Conservation (phyloP, 2,888 invertebrate species). For the Maniola hyperantus region DNA sequence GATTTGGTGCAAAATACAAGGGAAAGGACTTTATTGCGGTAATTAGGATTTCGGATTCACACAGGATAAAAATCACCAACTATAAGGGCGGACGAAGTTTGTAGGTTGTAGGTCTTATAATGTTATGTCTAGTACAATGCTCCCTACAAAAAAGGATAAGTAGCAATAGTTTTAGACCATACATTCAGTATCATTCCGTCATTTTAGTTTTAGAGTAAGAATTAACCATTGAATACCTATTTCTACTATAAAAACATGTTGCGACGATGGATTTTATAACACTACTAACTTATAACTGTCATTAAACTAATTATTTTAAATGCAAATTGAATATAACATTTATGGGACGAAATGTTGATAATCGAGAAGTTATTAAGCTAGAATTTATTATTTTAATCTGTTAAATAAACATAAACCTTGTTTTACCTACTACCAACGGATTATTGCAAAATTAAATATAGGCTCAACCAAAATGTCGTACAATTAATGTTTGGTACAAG, state of each 20-base stretch:
- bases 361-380: constrained; percentile 1
- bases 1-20: too few species aligned
- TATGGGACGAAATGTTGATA: constrained; percentile 5
- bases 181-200: too few species aligned
- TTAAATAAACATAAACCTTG: constrained; percentile 20
- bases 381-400: constrained; percentile 17
- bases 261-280: background rate
- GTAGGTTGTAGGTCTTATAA: too few species aligned
- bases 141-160: too few species aligned
- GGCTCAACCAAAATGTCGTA: background rate
- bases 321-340: constrained; percentile 17
- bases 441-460: constrained; percentile 1
- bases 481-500: background rate
- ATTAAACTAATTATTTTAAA: constrained; percentile 10
- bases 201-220: too few species aligned
- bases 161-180: too few species aligned
- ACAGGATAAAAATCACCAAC: too few species aligned
- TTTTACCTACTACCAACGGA: constrained; percentile 6
- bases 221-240: too few species aligned
- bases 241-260: background rate
- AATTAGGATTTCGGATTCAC: too few species aligned
- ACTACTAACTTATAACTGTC: background rate
- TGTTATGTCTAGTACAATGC: too few species aligned
- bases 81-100: too few species aligned
- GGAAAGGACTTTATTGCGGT: too few species aligned